Evolutionary conservation across 1,140 invertebrate species (phyloP).

Genomic region (Drosophila nigromelanica): DNA sequence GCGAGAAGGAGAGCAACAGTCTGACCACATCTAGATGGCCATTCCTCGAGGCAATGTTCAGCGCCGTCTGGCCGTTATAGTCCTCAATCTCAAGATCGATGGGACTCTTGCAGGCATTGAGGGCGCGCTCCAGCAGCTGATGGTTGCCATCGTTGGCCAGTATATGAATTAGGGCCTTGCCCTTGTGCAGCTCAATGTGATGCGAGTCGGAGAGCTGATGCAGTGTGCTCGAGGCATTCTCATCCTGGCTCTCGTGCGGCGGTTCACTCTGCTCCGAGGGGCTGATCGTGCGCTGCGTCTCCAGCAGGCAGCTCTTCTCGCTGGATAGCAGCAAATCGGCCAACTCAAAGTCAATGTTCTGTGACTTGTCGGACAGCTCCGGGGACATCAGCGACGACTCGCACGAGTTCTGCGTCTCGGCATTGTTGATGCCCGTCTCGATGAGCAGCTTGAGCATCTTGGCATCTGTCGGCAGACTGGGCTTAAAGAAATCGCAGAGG

Average conservation of each 20-base stretch:
- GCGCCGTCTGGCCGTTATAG: constrained; percentile 91
- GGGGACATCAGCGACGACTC: constrained; percentile 83
- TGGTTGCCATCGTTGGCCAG: constrained; percentile 90
- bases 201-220: constrained; percentile 81
- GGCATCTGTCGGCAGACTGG: constrained; percentile 86
- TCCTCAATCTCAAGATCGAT: constrained; percentile 88
- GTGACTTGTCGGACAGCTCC: constrained; percentile 79
- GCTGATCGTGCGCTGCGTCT: constrained; percentile 77
- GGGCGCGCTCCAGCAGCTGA: constrained; percentile 86
- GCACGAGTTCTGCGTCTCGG: constrained; percentile 77
- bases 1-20: constrained; percentile 83
- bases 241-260: constrained; percentile 76
- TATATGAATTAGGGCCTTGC: constrained; percentile 89
- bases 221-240: constrained; percentile 75
- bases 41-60: constrained; percentile 92
- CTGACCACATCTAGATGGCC: constrained; percentile 91
- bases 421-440: constrained; percentile 86
- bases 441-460: constrained; percentile 87
- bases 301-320: constrained; percentile 77
- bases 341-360: constrained; percentile 83
- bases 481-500: constrained; percentile 84
- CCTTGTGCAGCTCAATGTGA: constrained; percentile 86
- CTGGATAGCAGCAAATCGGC: constrained; percentile 79
- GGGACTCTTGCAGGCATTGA: constrained; percentile 86
- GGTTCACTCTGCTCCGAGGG: constrained; percentile 81